These are phyloP conservation scores for Brachionus koreanus DNA, from an alignment of 1,140 invertebrate genomes.

Conservation along the genomic window DNA sequence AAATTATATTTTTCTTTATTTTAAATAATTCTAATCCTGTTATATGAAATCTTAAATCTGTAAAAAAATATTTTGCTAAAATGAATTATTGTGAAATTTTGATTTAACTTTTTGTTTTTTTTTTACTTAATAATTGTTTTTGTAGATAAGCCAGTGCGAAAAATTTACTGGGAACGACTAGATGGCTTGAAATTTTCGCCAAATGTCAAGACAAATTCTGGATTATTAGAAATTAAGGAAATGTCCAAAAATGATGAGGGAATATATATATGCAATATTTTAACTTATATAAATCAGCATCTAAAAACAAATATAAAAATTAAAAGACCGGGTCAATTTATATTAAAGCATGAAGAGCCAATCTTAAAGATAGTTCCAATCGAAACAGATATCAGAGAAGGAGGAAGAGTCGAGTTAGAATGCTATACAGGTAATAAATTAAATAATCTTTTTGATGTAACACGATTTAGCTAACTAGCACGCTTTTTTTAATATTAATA, in stretches of 20 bases:
- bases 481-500: neutral
- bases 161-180: conserved; percentile 15
- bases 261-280: neutral
- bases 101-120: neutral
- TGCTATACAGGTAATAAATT: conserved; percentile 21
- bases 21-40: neutral
- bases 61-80: no score
- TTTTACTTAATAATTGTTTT: neutral
- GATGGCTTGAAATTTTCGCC: neutral
- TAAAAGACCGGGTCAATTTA: neutral
- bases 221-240: neutral
- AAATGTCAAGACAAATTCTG: neutral
- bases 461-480: neutral
- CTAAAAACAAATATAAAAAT: conserved; percentile 20
- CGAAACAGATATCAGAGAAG: conserved; percentile 20
- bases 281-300: neutral
- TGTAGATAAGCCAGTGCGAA: conserved; percentile 7
- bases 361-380: conserved; percentile 17
- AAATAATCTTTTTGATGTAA: neutral
- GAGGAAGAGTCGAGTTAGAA: conserved; percentile 22
- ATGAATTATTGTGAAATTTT: neutral
- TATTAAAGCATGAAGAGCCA: neutral
- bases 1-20: neutral
- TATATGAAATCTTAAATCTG: neutral
- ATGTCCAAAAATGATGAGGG: neutral